phyloP scores from a whole-genome alignment of 2,113 vertebrate genomes.

The Dicentrarchus labrax region DNA sequence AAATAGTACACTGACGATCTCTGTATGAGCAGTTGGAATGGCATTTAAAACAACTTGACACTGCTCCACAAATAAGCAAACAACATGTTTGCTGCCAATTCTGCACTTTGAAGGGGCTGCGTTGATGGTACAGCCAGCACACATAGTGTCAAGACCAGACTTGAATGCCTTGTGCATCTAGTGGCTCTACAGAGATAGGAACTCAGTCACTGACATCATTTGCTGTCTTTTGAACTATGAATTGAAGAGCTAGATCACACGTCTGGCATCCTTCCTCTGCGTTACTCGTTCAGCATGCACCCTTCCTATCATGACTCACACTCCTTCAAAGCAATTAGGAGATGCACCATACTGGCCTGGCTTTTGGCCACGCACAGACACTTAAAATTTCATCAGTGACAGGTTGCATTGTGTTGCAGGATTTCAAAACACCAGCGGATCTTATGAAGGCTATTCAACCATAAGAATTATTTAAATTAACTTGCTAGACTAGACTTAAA shows the following conservation, averaged over 20 bases:
- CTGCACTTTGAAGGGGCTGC: constrained; percentile 45
- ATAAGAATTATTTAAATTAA: neutral
- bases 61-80: constrained; percentile 46
- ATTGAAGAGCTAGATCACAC: constrained; percentile 57
- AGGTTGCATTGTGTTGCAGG: constrained; percentile 29
- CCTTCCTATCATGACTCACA: constrained; percentile 45
- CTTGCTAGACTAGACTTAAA: neutral
- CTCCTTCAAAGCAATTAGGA: constrained; percentile 59
- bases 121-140: constrained; percentile 1
- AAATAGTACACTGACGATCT: neutral
- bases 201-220: constrained; percentile 44
- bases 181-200: constrained; percentile 51
- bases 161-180: constrained; percentile 36
- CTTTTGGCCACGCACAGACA: constrained; percentile 22
- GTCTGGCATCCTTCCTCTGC: constrained; percentile 23
- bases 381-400: constrained; percentile 33
- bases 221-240: constrained; percentile 53
- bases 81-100: constrained; percentile 44
- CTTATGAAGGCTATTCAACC: neutral
- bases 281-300: constrained; percentile 15
- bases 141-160: constrained; percentile 43
- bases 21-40: constrained; percentile 11
- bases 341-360: constrained; percentile 26
- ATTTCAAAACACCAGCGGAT: constrained; percentile 26
- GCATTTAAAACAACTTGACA: constrained; percentile 42